A percentile compares a stretch with the other conserved stretches of the same genome.
These are phyloP conservation scores for Onychomys torridus DNA, from an alignment of 2,797 vertebrate species.

Conservation along the genomic window DNA sequence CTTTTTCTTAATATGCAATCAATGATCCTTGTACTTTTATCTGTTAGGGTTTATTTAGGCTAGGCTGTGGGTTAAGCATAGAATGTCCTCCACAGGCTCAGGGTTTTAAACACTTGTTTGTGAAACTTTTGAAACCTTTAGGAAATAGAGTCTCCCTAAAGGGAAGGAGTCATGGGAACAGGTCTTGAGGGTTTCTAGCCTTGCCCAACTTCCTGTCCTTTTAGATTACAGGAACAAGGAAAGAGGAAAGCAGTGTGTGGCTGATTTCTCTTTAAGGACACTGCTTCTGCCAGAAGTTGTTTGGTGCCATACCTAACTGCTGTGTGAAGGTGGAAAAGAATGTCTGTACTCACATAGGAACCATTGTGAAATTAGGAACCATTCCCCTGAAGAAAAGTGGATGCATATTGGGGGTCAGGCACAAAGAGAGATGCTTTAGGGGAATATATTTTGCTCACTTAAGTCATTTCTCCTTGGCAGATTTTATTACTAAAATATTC, in stretches of 20 bases:
- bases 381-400: not conserved
- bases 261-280: not conserved
- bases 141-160: not conserved
- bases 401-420: not conserved
- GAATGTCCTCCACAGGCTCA: not conserved
- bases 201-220: not conserved
- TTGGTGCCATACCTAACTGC: not conserved
- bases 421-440: not conserved
- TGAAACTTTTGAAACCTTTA: not conserved
- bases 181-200: not conserved
- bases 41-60: not conserved
- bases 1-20: not conserved
- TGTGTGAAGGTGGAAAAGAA: not conserved
- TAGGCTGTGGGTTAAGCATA: not conserved
- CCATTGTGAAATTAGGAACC: not conserved
- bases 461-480: not conserved
- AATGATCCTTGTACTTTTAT: not conserved
- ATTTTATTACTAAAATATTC: constrained; percentile 45
- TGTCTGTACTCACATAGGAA: not conserved
- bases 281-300: not conserved
- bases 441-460: not conserved
- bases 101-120: not conserved
- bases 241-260: not conserved
- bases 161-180: not conserved
- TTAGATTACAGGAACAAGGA: not conserved